These are phyloP conservation scores for Agonopterix subpropinquella DNA, from an alignment of 2,888 invertebrate genomes.

Conservation along the genomic window DNA sequence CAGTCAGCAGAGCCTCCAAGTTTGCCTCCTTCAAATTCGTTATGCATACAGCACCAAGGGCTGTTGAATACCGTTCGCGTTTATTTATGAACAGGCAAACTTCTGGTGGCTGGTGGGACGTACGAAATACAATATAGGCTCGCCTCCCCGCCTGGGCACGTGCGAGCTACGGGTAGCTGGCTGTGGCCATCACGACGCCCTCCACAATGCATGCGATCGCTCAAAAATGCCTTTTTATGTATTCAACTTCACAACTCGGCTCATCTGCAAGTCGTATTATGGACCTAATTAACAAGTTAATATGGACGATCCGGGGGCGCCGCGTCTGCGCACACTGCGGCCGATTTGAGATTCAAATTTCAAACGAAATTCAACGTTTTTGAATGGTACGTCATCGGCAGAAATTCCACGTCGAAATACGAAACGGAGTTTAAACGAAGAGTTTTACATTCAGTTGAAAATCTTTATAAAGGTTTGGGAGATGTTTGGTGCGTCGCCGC, in stretches of 20 bases:
- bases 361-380: slow-evolving; percentile 15
- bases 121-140: slow-evolving; percentile 67
- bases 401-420: slow-evolving; percentile 17
- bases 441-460: slow-evolving; percentile 46
- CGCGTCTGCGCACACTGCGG: slow-evolving; percentile 67
- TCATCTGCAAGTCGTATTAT: slow-evolving; percentile 94
- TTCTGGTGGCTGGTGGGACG: slow-evolving; percentile 73
- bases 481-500: slow-evolving; percentile 34
- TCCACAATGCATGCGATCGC: slow-evolving; percentile 70
- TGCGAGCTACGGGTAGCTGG: slow-evolving; percentile 8
- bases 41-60: slow-evolving; percentile 78
- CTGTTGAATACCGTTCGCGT: slow-evolving; percentile 77
- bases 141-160: slow-evolving; percentile 36
- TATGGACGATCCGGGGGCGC: slow-evolving; percentile 84
- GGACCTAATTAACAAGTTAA: slow-evolving; percentile 94
- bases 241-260: slow-evolving; percentile 81
- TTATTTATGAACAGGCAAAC: slow-evolving; percentile 78
- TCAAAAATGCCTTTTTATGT: slow-evolving; percentile 81
- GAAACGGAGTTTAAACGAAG: slow-evolving; percentile 28
- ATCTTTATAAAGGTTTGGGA: slow-evolving; percentile 37
- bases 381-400: slow-evolving; percentile 14
- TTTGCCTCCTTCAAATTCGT: slow-evolving; percentile 77
- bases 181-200: slow-evolving; percentile 29
- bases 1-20: slow-evolving; percentile 75
- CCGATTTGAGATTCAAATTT: slow-evolving; percentile 19